Conservation (phyloP, 2,888 invertebrate species). For the Odontocolon sp. region DNA sequence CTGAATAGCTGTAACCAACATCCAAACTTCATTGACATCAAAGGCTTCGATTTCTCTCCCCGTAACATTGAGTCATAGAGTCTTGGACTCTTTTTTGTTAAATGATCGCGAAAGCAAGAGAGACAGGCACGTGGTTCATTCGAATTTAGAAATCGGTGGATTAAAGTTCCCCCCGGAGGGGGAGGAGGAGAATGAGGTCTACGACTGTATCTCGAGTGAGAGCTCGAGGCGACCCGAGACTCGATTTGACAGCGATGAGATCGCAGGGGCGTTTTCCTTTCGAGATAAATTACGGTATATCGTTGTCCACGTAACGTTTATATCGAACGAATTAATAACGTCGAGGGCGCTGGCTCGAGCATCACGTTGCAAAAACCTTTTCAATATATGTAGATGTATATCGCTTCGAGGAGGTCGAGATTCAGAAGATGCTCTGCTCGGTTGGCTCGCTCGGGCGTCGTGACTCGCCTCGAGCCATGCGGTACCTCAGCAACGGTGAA, state of each 20-base stretch:
- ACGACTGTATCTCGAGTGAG: conserved; percentile 15
- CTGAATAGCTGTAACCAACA: background rate
- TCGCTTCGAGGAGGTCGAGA: conserved; percentile 37
- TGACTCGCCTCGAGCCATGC: conserved; percentile 31
- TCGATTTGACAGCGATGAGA: conserved; percentile 39
- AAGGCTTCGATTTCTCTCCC: conserved; percentile 66
- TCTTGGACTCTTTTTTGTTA: conserved; percentile 52
- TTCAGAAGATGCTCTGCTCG: conserved; percentile 17
- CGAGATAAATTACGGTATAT: conserved; percentile 26
- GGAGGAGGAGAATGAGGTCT: no score
- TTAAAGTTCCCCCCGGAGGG: background rate
- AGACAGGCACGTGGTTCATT: conserved; percentile 4
- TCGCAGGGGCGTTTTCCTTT: conserved; percentile 19
- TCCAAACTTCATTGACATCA: conserved; percentile 50
- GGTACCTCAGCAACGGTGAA: background rate
- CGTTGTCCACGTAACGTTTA: conserved; percentile 7
- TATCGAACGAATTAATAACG: conserved; percentile 38
- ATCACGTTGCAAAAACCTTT: conserved; percentile 1
- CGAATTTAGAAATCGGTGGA: conserved; percentile 40
- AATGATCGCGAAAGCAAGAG: conserved; percentile 51
- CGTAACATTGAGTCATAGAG: conserved; percentile 65
- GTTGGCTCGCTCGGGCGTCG: conserved; percentile 19
- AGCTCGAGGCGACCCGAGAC: conserved; percentile 30
- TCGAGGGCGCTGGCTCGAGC: background rate
- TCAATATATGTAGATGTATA: conserved; percentile 36